Conservation (phyloP, 1,140 invertebrate species). For the Saccostrea echinata region DNA sequence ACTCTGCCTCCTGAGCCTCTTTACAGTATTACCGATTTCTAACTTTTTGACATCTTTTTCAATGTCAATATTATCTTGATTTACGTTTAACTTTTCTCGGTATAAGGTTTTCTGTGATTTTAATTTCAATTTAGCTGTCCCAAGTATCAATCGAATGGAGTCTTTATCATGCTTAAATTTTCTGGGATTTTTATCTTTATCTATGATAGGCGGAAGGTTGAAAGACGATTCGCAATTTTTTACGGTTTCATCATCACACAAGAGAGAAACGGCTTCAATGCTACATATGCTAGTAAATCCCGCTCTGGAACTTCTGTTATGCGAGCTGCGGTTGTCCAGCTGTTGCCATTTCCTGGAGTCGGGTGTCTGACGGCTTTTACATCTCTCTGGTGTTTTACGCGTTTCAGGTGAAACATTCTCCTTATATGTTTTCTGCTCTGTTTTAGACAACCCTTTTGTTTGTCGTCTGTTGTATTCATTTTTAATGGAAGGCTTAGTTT, state of each 20-base stretch:
- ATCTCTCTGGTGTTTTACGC: conserved; percentile 22
- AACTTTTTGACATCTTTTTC: neutral
- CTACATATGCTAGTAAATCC: conserved; percentile 42
- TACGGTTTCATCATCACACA: conserved; percentile 47
- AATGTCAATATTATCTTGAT: neutral
- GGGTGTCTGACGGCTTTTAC: neutral
- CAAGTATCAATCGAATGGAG: neutral
- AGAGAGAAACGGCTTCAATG: conserved; percentile 52
- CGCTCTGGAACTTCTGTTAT: conserved; percentile 45
- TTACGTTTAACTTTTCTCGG: neutral
- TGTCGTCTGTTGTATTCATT: neutral
- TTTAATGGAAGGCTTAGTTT: neutral
- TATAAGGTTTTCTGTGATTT: neutral
- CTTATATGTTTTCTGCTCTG: neutral
- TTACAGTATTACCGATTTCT: neutral
- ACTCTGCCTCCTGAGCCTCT: neutral
- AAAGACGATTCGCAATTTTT: neutral
- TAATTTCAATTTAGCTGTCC: neutral
- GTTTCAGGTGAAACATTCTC: neutral
- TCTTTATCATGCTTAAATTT: neutral
- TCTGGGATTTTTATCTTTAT: neutral
- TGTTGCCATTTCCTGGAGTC: conserved; percentile 37
- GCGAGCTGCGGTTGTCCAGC: conserved; percentile 45
- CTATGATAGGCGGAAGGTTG: neutral
- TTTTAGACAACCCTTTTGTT: neutral